Evolutionary conservation across 1,140 invertebrate species (phyloP), one percentile per base, ranked within the genome.

Genomic region (Araneus ventricosus): DNA sequence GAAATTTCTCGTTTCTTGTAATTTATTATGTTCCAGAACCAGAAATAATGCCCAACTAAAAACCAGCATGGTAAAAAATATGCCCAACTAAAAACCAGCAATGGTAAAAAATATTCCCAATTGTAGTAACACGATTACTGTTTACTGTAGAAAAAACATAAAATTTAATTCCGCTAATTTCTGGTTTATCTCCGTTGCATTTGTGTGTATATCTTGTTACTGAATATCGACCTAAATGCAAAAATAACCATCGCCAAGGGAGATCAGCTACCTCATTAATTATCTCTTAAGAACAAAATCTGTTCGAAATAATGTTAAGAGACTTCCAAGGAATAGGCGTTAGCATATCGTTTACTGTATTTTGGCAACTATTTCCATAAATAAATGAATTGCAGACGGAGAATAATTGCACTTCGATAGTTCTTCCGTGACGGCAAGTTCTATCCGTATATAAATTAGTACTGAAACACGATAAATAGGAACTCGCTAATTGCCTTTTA

Each of bases 351-450:
- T 87, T 87, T 63, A 39, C 20, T 87, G 52, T 27, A 61, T 87
- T 87, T 87, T 37, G 52, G 85, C 17, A 37, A 63, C 85, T 61
- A 24, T 87, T 34, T 87, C 59, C 85, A 63, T 3, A 61, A 34
- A 87, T 87, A 87, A 87, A 61, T 61, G 57, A 87, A 63, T 87
- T 52, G 22, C 14, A 27, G 82, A 37, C 34, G 17, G 34, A 57
- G 39, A 87, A 87, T 87, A 87, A 87, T 87, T 87, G 85, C 57
- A 39, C 57, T 87, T 87, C 27, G 57, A 61, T 87, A 45, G 85
- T 8, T 87, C 57, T 2, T 37, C 30, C 52, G 8, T 22, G 57
- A 20, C 57, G 57, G 63, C 80, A 27, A 84, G n/a, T 45, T 84
- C 24, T 27, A 7, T 37, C 17, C 20, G 17, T 52, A 52, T 84